phyloP scores from a whole-genome alignment of 2,888 invertebrate species.

The Acleris laterana region DNA sequence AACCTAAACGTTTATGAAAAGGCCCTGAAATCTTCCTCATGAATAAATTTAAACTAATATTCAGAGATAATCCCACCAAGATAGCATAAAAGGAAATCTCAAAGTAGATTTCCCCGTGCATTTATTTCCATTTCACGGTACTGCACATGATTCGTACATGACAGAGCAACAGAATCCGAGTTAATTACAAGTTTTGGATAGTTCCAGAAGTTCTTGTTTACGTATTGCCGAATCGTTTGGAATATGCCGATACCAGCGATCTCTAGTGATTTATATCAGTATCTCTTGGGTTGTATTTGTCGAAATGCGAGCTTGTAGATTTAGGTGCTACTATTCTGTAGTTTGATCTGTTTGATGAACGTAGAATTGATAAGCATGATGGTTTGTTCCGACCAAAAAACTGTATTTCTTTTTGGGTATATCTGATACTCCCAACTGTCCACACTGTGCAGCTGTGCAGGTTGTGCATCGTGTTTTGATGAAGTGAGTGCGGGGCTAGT shows the following conservation, averaged over 20 bases:
- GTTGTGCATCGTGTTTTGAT: no score
- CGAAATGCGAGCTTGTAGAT: not conserved
- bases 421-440: no score
- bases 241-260: slow-evolving; percentile 8
- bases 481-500: no score
- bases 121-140: slow-evolving; percentile 26
- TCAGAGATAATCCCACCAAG: no score
- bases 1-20: no score
- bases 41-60: no score
- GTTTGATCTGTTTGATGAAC: not conserved
- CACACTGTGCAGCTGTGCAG: no score
- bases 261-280: slow-evolving; percentile 4
- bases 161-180: slow-evolving; percentile 36
- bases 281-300: not conserved
- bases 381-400: no score
- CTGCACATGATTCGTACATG: slow-evolving; percentile 23
- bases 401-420: no score
- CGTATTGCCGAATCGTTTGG: slow-evolving; percentile 2
- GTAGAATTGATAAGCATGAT: not conserved
- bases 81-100: slow-evolving; percentile 1
- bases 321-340: not conserved
- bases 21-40: no score
- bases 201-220: slow-evolving; percentile 15
- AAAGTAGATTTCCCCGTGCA: not conserved
- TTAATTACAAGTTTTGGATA: slow-evolving; percentile 49